A percentile compares a stretch with the other conserved stretches of the same genome.
Evolutionary conservation across 2,888 invertebrate species (phyloP).

Genomic region (Pseudoips prasinana): DNA sequence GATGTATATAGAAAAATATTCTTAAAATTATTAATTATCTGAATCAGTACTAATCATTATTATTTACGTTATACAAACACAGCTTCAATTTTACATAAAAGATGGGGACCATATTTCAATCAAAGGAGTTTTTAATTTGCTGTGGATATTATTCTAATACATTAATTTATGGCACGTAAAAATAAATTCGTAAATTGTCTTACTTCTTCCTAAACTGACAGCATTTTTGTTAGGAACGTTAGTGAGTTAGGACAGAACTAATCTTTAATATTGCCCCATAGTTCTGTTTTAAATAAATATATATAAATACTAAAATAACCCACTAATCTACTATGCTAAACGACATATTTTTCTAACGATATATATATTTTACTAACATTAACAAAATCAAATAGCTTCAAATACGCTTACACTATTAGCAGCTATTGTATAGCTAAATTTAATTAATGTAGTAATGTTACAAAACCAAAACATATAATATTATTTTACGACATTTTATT

Average conservation of each 20-base stretch:
- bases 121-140: too few relatives aligned
- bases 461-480: conserved; percentile 3
- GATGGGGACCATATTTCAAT: too few relatives aligned
- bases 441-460: conserved; percentile 7
- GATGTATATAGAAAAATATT: conserved; percentile 24
- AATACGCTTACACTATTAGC: neutral
- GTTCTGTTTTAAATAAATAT: conserved; percentile 1
- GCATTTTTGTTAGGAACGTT: conserved; percentile 13
- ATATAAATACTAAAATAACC: too few relatives aligned
- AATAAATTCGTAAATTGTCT: conserved; percentile 34
- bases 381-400: too few relatives aligned
- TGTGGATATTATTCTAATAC: conserved; percentile 7
- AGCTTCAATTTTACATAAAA: too few relatives aligned
- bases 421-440: conserved; percentile 6
- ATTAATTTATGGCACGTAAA: conserved; percentile 47
- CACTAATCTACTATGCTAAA: too few relatives aligned
- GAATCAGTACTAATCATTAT: conserved; percentile 10
- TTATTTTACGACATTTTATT: too few relatives aligned
- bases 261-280: conserved; percentile 1
- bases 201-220: conserved; percentile 15
- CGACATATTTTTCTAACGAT: too few relatives aligned
- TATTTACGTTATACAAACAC: conserved; percentile 7
- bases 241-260: conserved; percentile 4
- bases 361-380: too few relatives aligned
- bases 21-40: conserved; percentile 13